Evolutionary conservation across 2,113 vertebrate genomes (phyloP), one percentile per base, ranked within the genome.

Genomic region (Onychorhynchus coronatus): DNA sequence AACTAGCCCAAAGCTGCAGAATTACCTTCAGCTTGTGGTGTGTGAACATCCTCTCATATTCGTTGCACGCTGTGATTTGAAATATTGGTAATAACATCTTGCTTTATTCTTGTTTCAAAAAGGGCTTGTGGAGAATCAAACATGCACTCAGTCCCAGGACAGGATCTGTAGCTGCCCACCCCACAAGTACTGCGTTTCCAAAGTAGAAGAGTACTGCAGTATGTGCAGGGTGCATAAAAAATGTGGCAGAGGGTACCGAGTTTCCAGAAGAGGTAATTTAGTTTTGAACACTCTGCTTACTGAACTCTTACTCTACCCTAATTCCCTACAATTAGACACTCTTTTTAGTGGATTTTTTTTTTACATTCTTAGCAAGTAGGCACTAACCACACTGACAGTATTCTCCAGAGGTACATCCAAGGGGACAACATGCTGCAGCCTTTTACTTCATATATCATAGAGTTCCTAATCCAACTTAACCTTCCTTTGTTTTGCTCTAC

Each of bases 121-220:
- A 98, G 98, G 93, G n/a, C 92, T 95, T 37, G 85, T 97, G 61
- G 81, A 98, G 85, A 84, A 30, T 33, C 96, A 94, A 25, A 78
- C 90, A 1, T 98, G 98, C 85, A 97, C 96, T 0, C 28, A 3
- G 1, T 46, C 92, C 14, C 96, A 96, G 89, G 94, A 98, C 93
- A 97, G 97, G 7, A 65, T 96, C 66, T 98, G 97, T 9, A 42
- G 12, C 89, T 98, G 98, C 95, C 75, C 53, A 81, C 61, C 91
- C 4, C 97, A 95, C 42, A 67, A 75, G n/a, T 98, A 84, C 53
- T 98, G 98, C 19, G 5, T 79, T 59, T 68, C 39, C 1, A 93
- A 92, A 59, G 4, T 9, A 5, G 39, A 35, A 0, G 28, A 68
- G 11, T 37, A 68, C 55, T 98, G 98, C 25, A 55, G 90, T 37